Evolutionary conservation across 2,113 vertebrate genomes (phyloP), one percentile per base, ranked within the genome.

Genomic region (Tachysurus fulvidraco): DNA sequence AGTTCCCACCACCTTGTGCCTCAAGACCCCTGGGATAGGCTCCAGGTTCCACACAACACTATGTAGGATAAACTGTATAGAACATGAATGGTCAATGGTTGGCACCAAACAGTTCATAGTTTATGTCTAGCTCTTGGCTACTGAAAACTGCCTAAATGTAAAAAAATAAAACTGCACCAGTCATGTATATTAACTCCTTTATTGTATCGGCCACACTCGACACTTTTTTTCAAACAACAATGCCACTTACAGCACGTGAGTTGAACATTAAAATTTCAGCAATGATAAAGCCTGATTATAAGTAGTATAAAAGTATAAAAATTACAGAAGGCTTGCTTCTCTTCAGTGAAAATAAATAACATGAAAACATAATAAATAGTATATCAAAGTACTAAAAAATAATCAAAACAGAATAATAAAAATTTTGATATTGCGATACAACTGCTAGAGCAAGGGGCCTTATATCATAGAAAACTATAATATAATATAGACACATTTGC

Each of bases 321-420:
- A 80, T 85, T 88, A 92, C 92, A 80, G 82, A 92, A 95, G 94
- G 81, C 93, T 95, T 90, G 93, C 93, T 95, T 93, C 93, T 67
- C 78, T 93, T 89, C 89, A 91, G 92, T 91, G 90, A 88, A 94
- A 95, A 96, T 96, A 96, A 95, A 96, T 95, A 94, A 92, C 91
- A 94, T 92, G 93, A 92, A 92, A 89, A 95, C 95, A 96, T 96
- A 95, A 89, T 92, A 93, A 95, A 95, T 95, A 95, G 93, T 95
- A 93, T 94, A 92, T 94, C 92, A 95, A 94, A 92, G 94, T 94
- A 94, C 91, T 93, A 87, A 87, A 86, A 85, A 55, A 14, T 25
- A 41, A 21, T 30, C 41, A 92, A 83, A 93, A 91, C 88, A 94
- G 64, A 90, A 88, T 77, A 83, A 85, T 50, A n/a, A n/a, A n/a